Evolutionary conservation across 2,113 vertebrate species (phyloP).

Genomic region (Dicaeum eximium): DNA sequence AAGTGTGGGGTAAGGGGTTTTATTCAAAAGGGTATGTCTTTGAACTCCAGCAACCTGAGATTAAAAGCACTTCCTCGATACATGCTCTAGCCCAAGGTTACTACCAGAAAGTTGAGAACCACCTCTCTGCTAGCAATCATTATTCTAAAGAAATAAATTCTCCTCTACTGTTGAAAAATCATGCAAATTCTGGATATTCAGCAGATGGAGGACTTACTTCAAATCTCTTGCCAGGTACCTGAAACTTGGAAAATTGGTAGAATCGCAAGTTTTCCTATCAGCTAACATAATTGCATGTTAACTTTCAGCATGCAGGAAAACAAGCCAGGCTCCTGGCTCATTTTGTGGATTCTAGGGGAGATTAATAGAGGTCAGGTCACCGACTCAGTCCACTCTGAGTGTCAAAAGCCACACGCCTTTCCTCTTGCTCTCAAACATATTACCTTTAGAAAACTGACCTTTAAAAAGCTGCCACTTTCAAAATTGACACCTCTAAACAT

Average conservation of each 20-base stretch:
- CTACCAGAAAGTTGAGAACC: neutral
- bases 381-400: neutral
- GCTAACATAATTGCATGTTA: neutral
- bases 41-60: neutral
- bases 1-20: neutral
- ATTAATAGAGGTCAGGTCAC: fast-evolving
- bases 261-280: neutral
- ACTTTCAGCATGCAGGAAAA: neutral
- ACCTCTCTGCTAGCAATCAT: neutral
- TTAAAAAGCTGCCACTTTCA: neutral
- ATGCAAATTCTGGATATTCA: neutral
- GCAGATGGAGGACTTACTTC: neutral
- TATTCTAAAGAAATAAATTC: neutral
- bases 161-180: neutral
- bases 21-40: neutral
- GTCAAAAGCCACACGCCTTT: neutral
- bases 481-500: neutral
- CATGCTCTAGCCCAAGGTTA: neutral
- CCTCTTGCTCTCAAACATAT: neutral
- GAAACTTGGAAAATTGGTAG: neutral
- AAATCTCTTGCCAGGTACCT: neutral
- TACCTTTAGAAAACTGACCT: neutral
- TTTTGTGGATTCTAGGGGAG: neutral
- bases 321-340: neutral
- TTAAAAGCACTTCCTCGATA: neutral